These are phyloP conservation scores for Scarus forsteni DNA, from an alignment of 2,797 vertebrate species.

Conservation along the genomic window DNA sequence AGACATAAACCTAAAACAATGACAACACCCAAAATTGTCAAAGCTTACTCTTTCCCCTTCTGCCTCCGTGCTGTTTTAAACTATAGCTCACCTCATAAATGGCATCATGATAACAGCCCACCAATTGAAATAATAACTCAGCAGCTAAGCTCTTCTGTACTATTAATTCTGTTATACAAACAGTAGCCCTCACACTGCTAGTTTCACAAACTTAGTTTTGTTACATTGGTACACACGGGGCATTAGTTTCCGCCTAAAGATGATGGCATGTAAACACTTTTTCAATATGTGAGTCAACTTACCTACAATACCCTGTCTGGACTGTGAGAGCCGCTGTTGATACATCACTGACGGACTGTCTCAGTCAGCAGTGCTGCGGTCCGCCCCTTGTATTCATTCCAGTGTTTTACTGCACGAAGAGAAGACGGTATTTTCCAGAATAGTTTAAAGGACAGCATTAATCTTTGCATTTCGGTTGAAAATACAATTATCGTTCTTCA, in stretches of 20 bases:
- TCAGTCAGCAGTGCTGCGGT: neutral
- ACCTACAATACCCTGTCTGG: constrained; percentile 33
- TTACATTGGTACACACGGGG: no score
- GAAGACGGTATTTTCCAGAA: neutral
- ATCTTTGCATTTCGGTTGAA: neutral
- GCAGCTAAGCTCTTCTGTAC: no score
- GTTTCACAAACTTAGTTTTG: no score
- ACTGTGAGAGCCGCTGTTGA: constrained; percentile 74
- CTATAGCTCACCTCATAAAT: no score
- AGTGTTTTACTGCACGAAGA: constrained; percentile 1
- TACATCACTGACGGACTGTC: constrained; percentile 17
- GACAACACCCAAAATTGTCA: no score
- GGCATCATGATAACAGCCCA: no score
- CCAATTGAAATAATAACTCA: no score
- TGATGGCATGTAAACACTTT: neutral
- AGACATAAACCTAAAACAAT: no score
- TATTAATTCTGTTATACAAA: no score
- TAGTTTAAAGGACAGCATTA: neutral
- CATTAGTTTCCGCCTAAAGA: accelerated
- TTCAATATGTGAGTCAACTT: accelerated
- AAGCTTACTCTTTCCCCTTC: no score
- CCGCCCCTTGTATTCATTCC: constrained; percentile 30
- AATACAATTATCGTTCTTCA: accelerated
- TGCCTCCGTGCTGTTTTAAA: no score
- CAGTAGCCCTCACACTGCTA: no score